Conservation (phyloP, 2,113 vertebrate species). For the Larimichthys crocea region DNA sequence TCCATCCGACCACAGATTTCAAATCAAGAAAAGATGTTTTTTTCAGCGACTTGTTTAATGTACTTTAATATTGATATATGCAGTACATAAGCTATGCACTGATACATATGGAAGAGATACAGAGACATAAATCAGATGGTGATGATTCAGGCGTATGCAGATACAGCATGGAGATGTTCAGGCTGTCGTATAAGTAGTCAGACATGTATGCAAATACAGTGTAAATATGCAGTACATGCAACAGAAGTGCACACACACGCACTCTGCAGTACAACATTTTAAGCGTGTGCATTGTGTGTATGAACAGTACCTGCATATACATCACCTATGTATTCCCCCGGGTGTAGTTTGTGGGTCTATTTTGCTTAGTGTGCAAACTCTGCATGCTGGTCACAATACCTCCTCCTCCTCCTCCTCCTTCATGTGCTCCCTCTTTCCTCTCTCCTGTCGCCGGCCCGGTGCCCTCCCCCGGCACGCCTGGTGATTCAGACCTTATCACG, state of each 20-base stretch:
- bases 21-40: too few relatives aligned
- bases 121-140: slow-evolving; percentile 12
- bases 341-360: neutral
- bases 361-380: slow-evolving; percentile 37
- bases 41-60: neutral
- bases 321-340: neutral
- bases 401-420: neutral
- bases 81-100: neutral
- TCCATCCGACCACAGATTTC: neutral
- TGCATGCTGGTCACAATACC: neutral
- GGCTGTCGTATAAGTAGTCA: neutral
- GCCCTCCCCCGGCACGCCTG: slow-evolving; percentile 23
- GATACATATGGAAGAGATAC: slow-evolving; percentile 18
- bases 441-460: neutral
- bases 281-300: neutral
- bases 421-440: neutral
- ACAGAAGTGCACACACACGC: neutral
- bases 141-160: slow-evolving; percentile 10
- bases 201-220: slow-evolving; percentile 18
- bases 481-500: slow-evolving; percentile 48
- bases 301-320: neutral
- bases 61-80: neutral
- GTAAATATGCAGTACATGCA: slow-evolving; percentile 16
- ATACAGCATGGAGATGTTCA: slow-evolving; percentile 14
- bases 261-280: neutral